Evolutionary conservation across 2,797 vertebrate genomes (phyloP).

Genomic region (Mormyrus proboscirostris): DNA sequence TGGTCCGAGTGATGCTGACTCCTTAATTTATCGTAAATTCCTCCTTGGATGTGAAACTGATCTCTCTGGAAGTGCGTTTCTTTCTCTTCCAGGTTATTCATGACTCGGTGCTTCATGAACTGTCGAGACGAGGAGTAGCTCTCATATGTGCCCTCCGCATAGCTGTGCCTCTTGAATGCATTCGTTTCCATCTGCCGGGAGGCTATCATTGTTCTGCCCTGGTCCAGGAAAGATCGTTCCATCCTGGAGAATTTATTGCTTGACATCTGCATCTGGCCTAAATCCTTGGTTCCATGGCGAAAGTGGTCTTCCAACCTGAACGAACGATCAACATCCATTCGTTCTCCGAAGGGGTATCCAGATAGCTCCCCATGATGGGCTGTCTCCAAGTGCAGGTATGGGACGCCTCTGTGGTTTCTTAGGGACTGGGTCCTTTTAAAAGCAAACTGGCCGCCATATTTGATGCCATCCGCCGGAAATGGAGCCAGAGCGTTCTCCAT

Average conservation of each 20-base stretch:
- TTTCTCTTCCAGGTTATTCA: slow-evolving; percentile 84
- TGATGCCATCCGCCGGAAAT: slow-evolving; percentile 46
- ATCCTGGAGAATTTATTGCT: slow-evolving; percentile 70
- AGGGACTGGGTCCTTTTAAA: slow-evolving; percentile 65
- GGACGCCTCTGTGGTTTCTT: slow-evolving; percentile 59
- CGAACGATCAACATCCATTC: slow-evolving; percentile 67
- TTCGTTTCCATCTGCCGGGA: slow-evolving; percentile 76
- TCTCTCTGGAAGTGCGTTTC: slow-evolving; percentile 75
- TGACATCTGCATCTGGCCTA: slow-evolving; percentile 57
- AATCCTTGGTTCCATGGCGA: slow-evolving; percentile 70
- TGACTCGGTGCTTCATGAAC: slow-evolving; percentile 80
- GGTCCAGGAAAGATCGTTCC: slow-evolving; percentile 75
- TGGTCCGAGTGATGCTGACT: slow-evolving; percentile 71
- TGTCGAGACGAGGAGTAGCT: slow-evolving; percentile 79
- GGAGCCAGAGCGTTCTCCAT: slow-evolving; percentile 69
- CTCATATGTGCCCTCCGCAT: slow-evolving; percentile 82
- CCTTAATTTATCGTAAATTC: slow-evolving; percentile 73
- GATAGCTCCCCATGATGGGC: slow-evolving; percentile 63
- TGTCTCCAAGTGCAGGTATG: slow-evolving; percentile 54
- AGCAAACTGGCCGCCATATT: slow-evolving; percentile 53
- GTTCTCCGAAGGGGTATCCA: slow-evolving; percentile 64
- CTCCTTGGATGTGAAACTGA: slow-evolving; percentile 63
- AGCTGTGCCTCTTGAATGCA: slow-evolving; percentile 84
- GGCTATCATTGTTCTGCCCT: slow-evolving; percentile 72
- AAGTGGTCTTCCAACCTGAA: slow-evolving; percentile 75